A percentile compares a stretch with the other conserved stretches of the same genome.
phyloP scores from a whole-genome alignment of 2,113 vertebrate species.

The Ascaphus truei region DNA sequence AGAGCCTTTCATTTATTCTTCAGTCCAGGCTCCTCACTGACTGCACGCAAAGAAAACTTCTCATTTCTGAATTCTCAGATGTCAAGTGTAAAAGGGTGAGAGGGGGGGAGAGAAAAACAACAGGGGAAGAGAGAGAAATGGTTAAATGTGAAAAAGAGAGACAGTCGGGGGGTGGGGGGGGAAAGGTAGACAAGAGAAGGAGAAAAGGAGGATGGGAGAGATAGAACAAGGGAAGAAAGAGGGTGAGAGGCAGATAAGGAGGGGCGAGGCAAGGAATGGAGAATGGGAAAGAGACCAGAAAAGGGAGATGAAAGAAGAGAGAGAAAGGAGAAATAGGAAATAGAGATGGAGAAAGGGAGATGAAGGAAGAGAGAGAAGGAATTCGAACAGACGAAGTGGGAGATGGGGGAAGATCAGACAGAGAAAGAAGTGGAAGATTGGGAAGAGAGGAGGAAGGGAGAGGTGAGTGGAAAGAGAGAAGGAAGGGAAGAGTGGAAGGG shows the following conservation, averaged over 20 bases:
- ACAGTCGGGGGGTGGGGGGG: too few species aligned
- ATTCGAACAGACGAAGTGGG: not conserved
- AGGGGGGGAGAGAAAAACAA: not conserved
- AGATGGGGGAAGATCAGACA: not conserved
- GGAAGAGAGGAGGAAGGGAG: too few species aligned
- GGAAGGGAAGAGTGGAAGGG: too few species aligned
- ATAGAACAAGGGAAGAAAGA: not conserved
- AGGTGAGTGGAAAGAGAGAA: too few species aligned
- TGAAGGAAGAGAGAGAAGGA: not conserved
- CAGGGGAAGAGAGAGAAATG: not conserved
- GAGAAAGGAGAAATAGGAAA: too few species aligned
- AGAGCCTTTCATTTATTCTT: conserved; percentile 29
- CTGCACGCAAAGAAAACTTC: not conserved
- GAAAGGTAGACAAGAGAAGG: not conserved
- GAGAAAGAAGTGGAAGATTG: too few species aligned
- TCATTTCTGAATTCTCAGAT: not conserved
- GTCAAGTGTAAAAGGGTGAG: not conserved
- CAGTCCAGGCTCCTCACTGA: not conserved
- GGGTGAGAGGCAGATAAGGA: too few species aligned
- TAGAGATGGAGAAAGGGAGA: too few species aligned
- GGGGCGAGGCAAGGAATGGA: too few species aligned
- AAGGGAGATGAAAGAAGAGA: too few species aligned
- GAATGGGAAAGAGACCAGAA: too few species aligned
- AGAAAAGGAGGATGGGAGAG: too few species aligned
- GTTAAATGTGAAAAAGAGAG: not conserved